These are phyloP conservation scores for Pomacea maculata DNA, from an alignment of 1,140 invertebrate species.

Conservation along the genomic window DNA sequence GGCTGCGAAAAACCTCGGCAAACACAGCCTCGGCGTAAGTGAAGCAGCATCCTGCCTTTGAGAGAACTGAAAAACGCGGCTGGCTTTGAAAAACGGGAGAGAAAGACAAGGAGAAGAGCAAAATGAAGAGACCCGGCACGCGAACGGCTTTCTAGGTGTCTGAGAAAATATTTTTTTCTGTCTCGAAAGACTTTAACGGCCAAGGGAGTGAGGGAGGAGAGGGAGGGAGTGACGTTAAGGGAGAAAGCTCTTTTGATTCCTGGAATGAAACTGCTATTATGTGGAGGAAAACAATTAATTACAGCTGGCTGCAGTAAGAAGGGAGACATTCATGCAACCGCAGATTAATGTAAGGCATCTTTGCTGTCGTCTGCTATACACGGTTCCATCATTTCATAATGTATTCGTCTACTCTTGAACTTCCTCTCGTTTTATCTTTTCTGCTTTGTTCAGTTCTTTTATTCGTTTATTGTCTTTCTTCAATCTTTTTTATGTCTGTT, in stretches of 20 bases:
- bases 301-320: slow-evolving; percentile 16
- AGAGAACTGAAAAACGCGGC: no score
- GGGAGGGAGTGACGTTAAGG: background rate
- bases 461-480: background rate
- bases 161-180: no score
- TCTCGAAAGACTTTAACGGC: no score
- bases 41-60: no score
- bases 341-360: background rate
- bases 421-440: background rate
- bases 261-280: slow-evolving; percentile 9
- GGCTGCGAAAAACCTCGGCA: no score
- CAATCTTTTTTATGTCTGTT: background rate
- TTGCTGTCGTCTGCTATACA: no score
- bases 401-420: background rate
- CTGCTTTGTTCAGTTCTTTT: background rate
- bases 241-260: background rate
- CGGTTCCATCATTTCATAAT: background rate
- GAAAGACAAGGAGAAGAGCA: no score
- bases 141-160: no score
- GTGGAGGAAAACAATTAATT: slow-evolving; percentile 20
- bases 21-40: no score
- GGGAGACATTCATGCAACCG: slow-evolving; percentile 6
- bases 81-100: no score
- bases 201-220: background rate
- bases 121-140: no score